These are phyloP conservation scores for Neoseiulus cucumeris DNA, from an alignment of 1,140 invertebrate species.

Conservation along the genomic window DNA sequence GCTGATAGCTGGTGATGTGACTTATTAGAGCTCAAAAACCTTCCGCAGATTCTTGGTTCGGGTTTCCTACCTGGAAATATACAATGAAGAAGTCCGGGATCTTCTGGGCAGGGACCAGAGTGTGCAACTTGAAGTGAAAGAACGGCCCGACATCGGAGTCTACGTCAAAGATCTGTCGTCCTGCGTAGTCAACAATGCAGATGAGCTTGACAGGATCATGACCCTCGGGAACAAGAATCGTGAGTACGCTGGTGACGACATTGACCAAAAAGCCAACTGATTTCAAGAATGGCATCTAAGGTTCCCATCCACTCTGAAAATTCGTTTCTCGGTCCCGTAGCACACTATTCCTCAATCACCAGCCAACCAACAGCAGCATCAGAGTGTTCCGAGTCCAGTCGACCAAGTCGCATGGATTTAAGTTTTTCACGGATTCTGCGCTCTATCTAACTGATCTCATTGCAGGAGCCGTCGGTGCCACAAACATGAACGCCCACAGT, in stretches of 20 bases:
- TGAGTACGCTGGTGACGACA: slow-evolving; percentile 23
- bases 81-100: slow-evolving; percentile 61
- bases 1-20: neutral
- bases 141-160: slow-evolving; percentile 55
- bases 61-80: slow-evolving; percentile 55
- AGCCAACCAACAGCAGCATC: too few relatives aligned
- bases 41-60: slow-evolving; percentile 47
- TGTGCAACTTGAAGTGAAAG: slow-evolving; percentile 42
- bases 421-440: neutral
- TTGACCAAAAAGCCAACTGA: slow-evolving; percentile 10
- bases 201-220: slow-evolving; percentile 59
- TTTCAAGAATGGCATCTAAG: too few relatives aligned
- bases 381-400: too few relatives aligned
- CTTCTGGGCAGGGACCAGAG: slow-evolving; percentile 39
- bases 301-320: slow-evolving; percentile 4
- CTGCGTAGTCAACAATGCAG: slow-evolving; percentile 56
- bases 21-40: too few relatives aligned
- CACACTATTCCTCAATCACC: too few relatives aligned
- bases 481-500: slow-evolving; percentile 67
- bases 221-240: slow-evolving; percentile 59
- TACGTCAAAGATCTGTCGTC: slow-evolving; percentile 55
- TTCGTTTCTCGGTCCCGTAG: neutral
- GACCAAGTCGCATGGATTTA: neutral
- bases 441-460: neutral
- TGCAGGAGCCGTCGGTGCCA: slow-evolving; percentile 44